phyloP scores from a whole-genome alignment of 2,113 vertebrate genomes.

The Atlantisia rogersi region DNA sequence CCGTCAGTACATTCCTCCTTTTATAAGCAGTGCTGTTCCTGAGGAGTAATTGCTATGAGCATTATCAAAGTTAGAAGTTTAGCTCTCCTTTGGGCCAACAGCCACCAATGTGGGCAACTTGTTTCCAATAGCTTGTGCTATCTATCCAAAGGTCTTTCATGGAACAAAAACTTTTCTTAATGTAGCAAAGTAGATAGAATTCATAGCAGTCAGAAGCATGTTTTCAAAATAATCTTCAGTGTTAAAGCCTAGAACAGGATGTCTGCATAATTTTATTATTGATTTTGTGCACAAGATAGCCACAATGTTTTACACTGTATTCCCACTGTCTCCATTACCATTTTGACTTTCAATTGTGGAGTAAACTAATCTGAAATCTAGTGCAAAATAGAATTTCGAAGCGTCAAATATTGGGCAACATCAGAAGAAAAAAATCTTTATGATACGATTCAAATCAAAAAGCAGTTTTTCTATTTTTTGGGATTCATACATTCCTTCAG shows the following conservation, averaged over 20 bases:
- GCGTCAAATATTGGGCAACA: background rate
- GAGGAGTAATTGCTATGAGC: accelerated
- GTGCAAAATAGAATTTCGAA: background rate
- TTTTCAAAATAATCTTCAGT: background rate
- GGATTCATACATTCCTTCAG: background rate
- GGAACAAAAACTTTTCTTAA: background rate
- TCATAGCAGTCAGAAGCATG: background rate
- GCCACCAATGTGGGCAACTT: background rate
- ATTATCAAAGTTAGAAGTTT: background rate
- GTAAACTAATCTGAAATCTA: background rate
- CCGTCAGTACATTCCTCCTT: background rate
- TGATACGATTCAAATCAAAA: background rate
- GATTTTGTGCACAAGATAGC: background rate
- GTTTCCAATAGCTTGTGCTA: background rate
- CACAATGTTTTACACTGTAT: background rate
- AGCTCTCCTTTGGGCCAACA: background rate
- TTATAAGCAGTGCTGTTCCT: background rate
- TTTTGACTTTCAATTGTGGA: background rate
- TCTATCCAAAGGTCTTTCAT: background rate
- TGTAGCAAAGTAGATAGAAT: background rate
- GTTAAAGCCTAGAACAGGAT: background rate
- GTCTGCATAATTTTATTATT: background rate
- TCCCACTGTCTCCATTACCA: background rate
- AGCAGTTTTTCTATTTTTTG: background rate
- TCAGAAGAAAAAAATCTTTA: background rate